These are phyloP conservation scores for Agraylea sexmaculata DNA, from an alignment of 1,140 invertebrate genomes.

Conservation along the genomic window DNA sequence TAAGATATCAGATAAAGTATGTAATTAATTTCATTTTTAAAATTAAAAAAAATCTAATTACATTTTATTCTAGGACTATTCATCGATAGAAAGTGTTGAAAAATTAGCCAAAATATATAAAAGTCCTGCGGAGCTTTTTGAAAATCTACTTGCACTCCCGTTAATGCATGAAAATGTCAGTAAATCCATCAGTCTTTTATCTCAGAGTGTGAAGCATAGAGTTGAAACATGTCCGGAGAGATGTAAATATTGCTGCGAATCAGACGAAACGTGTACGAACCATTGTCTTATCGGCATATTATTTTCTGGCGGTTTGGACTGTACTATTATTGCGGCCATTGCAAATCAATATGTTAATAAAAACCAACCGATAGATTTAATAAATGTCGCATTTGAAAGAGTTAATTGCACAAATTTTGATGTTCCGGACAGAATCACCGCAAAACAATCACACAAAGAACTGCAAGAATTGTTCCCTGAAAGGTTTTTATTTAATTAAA, in stretches of 20 bases:
- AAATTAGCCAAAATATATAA: constrained; percentile 20
- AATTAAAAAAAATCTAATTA: neutral
- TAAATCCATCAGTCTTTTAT: constrained; percentile 43
- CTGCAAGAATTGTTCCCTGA: constrained; percentile 55
- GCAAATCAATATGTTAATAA: constrained; percentile 58
- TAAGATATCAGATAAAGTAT: neutral
- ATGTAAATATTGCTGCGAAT: constrained; percentile 51
- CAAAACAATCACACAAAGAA: constrained; percentile 59
- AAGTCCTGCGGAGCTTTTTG: constrained; percentile 28
- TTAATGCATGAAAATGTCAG: constrained; percentile 32
- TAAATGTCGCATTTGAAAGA: constrained; percentile 91
- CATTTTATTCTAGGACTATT: constrained; percentile 29
- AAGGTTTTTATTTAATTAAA: constrained; percentile 60
- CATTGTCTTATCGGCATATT: constrained; percentile 76
- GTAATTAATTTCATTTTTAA: neutral
- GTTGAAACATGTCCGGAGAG: constrained; percentile 49
- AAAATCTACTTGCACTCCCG: constrained; percentile 30
- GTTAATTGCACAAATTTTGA: constrained; percentile 39
- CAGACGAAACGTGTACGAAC: constrained; percentile 21
- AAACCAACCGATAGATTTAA: constrained; percentile 74
- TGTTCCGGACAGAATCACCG: constrained; percentile 74
- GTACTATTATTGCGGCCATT: constrained; percentile 72
- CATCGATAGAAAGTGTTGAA: constrained; percentile 29
- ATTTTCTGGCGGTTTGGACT: constrained; percentile 95
- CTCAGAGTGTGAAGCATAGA: constrained; percentile 50